Percentiles rank a stretch among this genome's conserved stretches.
phyloP scores from a whole-genome alignment of 2,888 invertebrate genomes.

The Pseudococcus longispinus region DNA sequence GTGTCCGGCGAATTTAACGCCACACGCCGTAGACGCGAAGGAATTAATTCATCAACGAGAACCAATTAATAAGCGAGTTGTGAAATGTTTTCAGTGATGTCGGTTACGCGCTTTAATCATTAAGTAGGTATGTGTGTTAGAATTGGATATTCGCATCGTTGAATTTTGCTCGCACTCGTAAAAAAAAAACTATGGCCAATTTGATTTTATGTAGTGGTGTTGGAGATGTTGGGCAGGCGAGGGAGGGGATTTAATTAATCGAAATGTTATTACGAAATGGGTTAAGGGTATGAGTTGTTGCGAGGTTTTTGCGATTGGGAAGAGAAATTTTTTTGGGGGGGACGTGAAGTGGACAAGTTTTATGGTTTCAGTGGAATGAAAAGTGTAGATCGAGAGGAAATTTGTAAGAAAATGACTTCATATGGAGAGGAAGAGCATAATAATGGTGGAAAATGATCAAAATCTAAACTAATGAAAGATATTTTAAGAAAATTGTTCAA shows the following conservation, averaged over 20 bases:
- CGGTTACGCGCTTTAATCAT: slow-evolving; percentile 28
- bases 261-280: background rate
- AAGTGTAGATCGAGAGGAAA: too few species aligned
- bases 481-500: too few species aligned
- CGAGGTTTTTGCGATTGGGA: background rate
- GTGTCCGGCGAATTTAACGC: slow-evolving; percentile 9
- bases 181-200: slow-evolving; percentile 10
- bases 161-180: slow-evolving; percentile 4
- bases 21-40: slow-evolving; percentile 13
- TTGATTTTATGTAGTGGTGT: background rate
- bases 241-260: background rate
- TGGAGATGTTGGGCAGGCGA: background rate
- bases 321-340: background rate
- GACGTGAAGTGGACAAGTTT: background rate
- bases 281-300: background rate
- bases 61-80: slow-evolving; percentile 27
- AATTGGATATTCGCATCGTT: slow-evolving; percentile 31
- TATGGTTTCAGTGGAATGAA: background rate
- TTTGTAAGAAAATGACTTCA: too few species aligned
- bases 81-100: slow-evolving; percentile 2
- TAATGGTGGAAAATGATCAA: too few species aligned
- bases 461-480: too few species aligned
- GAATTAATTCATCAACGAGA: slow-evolving; percentile 31
- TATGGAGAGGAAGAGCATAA: too few species aligned
- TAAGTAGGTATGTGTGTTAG: slow-evolving; percentile 31